Base-by-base conservation (phyloP, 2,113 vertebrate species). In the Entelurus aequoreus region DNA sequence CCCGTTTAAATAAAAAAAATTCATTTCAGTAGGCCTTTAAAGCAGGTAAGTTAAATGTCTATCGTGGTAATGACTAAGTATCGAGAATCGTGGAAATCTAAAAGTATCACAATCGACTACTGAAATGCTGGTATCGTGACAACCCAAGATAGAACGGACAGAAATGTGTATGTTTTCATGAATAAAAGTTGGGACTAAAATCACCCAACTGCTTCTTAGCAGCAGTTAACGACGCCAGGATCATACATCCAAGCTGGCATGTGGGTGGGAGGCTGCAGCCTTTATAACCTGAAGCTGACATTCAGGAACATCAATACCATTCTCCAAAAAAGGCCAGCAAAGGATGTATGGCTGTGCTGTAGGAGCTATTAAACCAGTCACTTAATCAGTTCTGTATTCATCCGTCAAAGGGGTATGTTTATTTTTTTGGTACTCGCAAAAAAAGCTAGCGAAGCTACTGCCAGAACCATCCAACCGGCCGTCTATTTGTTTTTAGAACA, bases 311-410 rank as follows among this genome's bases (percentile, higher is more conserved):
- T 55, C n/a, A 40, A 40, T 37, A 15, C 37, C 36, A 40, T 55
- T 15, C 54, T 40, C 15, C 16, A 55, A 55, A 55, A 10, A 37
- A 40, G 11, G 14, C 15, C 15, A 11, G 54, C 15, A 40, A n/a
- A 55, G 54, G 15, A 40, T 55, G 54, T 55, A 55, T n/a, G 9
- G n/a, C 42, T n/a, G n/a, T 28, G 37, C 37, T 40, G 14, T 11
- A 40, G 36, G 37, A 55, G 36, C 4, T 40, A 14, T 15, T 40
- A 8, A 55, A 40, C 8, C 8, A 16, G 54, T n/a, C 14, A 55
- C 38, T 55, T 28, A 38, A 55, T 55, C 54, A n/a, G 5, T 55
- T 55, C 14, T 55, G 36, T 55, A 8, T 15, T 55, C 54, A 55
- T 55, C 15, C 35, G 38, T 55, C 36, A 55, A 4, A 37, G 36